Evolutionary conservation across 2,888 invertebrate species (phyloP).

Genomic region (Hermaeophaga mercurialis): DNA sequence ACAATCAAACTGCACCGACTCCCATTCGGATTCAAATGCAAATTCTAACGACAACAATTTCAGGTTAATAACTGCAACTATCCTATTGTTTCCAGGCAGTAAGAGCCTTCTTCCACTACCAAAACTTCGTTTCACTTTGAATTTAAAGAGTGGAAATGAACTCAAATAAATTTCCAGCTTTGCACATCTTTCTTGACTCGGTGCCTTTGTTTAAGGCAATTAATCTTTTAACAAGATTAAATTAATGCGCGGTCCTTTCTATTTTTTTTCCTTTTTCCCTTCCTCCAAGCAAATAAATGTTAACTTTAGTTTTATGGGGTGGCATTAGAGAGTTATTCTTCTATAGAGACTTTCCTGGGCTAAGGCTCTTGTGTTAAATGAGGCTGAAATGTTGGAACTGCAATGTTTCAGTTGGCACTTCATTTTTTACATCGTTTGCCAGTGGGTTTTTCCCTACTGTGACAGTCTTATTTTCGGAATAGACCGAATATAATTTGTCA

Average conservation of each 20-base stretch:
- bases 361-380: constrained; percentile 21
- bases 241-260: constrained; percentile 34
- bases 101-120: constrained; percentile 35
- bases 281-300: constrained; percentile 29
- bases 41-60: constrained; percentile 34
- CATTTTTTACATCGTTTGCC: constrained; percentile 21
- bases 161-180: constrained; percentile 43
- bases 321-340: constrained; percentile 30
- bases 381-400: constrained; percentile 19
- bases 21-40: constrained; percentile 32
- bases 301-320: constrained; percentile 33
- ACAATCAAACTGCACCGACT: constrained; percentile 23
- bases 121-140: constrained; percentile 38
- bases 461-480: constrained; percentile 4
- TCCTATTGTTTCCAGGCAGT: constrained; percentile 40
- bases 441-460: constrained; percentile 7
- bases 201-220: constrained; percentile 43
- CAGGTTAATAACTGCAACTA: constrained; percentile 39
- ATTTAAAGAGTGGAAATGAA: constrained; percentile 45
- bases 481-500: constrained; percentile 9
- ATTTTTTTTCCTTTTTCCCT: constrained; percentile 22
- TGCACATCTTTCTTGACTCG: constrained; percentile 43
- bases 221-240: constrained; percentile 43
- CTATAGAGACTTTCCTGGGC: constrained; percentile 24
- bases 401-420: constrained; percentile 18